Evolutionary conservation across 2,797 vertebrate species (phyloP).

Genomic region (Rachycentron canadum): DNA sequence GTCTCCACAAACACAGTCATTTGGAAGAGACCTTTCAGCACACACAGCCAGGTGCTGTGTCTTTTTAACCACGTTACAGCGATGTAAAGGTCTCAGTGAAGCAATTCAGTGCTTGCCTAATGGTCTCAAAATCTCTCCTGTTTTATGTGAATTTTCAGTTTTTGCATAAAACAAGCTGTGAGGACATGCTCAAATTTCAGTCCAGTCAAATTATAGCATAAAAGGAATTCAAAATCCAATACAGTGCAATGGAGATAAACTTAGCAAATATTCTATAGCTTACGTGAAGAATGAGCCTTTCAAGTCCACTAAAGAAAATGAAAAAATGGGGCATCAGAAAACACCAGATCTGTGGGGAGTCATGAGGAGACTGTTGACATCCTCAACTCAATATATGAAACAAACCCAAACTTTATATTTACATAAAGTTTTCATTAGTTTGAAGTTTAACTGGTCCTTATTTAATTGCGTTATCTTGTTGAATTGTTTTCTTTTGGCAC

Average conservation of each 20-base stretch:
- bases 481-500: not conserved
- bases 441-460: not conserved
- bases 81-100: not conserved
- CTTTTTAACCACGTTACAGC: constrained; percentile 9
- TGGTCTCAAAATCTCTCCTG: not conserved
- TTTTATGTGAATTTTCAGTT: not conserved
- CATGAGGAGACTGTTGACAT: not conserved
- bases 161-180: not conserved
- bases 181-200: no score
- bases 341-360: not conserved
- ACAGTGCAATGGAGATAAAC: no score
- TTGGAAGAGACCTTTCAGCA: constrained; percentile 1
- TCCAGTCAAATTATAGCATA: no score
- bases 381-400: not conserved
- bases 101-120: not conserved
- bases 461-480: not conserved
- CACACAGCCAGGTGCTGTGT: not conserved
- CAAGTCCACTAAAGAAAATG: no score
- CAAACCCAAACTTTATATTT: not conserved
- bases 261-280: no score
- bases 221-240: not conserved
- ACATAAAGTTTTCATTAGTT: not conserved
- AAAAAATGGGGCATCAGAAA: no score
- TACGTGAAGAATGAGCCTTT: no score
- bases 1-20: constrained; percentile 25